Conservation (phyloP, 2,888 invertebrate genomes). For the Sussaba pulchella region DNA sequence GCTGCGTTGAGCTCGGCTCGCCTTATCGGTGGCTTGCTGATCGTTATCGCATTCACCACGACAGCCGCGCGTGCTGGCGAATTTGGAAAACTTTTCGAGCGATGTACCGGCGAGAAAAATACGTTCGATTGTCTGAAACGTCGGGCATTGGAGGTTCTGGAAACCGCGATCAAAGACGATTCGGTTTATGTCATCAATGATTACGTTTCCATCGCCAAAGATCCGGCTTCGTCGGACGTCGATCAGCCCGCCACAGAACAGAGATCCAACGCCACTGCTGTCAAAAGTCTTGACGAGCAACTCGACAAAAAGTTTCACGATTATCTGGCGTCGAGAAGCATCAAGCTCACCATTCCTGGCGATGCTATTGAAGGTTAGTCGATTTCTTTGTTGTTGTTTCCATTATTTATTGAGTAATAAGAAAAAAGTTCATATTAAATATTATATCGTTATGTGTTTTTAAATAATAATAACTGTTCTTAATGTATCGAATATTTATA, state of each 20-base stretch:
- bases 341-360: conserved; percentile 82
- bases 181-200: conserved; percentile 81
- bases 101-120: conserved; percentile 81
- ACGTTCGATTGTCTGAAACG: conserved; percentile 81
- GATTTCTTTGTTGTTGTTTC: background rate
- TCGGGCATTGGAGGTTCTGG: conserved; percentile 79
- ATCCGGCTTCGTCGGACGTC: conserved; percentile 69
- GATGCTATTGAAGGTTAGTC: conserved; percentile 81
- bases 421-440: background rate
- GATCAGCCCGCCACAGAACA: conserved; percentile 61
- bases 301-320: conserved; percentile 81
- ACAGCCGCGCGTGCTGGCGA: conserved; percentile 69
- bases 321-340: conserved; percentile 80
- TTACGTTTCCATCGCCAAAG: conserved; percentile 79
- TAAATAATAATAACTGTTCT: too few species aligned
- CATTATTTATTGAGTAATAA: too few species aligned
- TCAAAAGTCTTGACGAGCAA: conserved; percentile 79
- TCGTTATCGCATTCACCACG: conserved; percentile 64
- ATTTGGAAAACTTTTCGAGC: conserved; percentile 79
- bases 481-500: background rate
- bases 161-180: conserved; percentile 80
- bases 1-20: conserved; percentile 57
- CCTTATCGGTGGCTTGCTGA: conserved; percentile 67
- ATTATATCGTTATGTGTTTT: background rate
- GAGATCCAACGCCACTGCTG: conserved; percentile 69